Conservation (phyloP, 2,113 vertebrate genomes). For the Puffinus mauretanicus region DNA sequence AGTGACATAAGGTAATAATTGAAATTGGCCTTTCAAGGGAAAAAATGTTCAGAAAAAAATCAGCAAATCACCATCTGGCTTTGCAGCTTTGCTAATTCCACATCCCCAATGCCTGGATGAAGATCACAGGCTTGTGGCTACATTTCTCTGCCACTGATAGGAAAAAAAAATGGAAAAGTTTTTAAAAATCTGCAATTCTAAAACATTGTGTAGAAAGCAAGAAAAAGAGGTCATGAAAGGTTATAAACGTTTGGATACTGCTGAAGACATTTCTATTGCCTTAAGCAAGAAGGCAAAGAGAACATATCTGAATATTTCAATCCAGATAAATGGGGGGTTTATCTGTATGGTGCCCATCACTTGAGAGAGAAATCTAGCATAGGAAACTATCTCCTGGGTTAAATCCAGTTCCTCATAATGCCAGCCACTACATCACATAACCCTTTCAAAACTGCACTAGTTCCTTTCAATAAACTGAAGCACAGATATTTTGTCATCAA, state of each 20-base stretch:
- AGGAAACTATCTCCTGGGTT: neutral
- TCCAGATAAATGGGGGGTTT: neutral
- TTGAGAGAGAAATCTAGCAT: neutral
- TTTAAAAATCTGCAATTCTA: neutral
- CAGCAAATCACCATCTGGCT: neutral
- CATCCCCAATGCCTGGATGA: neutral
- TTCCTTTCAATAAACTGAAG: neutral
- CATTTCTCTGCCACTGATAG: neutral
- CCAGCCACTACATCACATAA: neutral
- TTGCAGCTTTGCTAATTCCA: neutral
- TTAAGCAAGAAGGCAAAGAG: neutral
- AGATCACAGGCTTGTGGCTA: neutral
- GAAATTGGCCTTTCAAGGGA: neutral
- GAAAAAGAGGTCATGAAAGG: neutral
- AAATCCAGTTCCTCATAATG: neutral
- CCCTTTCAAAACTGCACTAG: neutral
- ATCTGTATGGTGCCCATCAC: neutral
- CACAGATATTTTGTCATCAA: conserved; percentile 23
- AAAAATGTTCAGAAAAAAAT: neutral
- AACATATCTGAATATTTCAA: neutral
- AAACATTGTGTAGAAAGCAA: neutral
- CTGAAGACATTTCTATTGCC: neutral
- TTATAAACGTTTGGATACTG: neutral
- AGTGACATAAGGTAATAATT: neutral
- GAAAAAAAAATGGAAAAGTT: neutral